Evolutionary conservation across 2,888 invertebrate species (phyloP).

Genomic region (Atherix ibis): DNA sequence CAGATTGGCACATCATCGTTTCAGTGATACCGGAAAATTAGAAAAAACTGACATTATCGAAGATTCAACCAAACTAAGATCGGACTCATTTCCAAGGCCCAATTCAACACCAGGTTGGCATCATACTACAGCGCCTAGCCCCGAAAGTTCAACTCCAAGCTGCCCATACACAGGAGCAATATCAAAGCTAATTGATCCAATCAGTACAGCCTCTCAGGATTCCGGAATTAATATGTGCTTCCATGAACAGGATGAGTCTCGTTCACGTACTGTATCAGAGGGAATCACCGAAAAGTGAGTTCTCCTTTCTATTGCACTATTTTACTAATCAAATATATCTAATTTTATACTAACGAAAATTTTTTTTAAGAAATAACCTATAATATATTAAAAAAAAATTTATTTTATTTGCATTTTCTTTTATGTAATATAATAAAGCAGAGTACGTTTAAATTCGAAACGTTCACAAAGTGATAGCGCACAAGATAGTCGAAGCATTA

Average conservation of each 20-base stretch:
- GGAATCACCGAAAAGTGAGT: conserved; percentile 9
- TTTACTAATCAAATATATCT: too few relatives aligned
- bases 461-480: conserved; percentile 10
- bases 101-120: conserved; percentile 12
- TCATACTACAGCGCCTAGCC: conserved; percentile 10
- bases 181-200: conserved; percentile 34
- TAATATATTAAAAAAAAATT: neutral
- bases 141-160: conserved; percentile 13
- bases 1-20: conserved; percentile 11
- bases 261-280: conserved; percentile 13
- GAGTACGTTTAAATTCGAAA: conserved; percentile 3
- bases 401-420: too few relatives aligned
- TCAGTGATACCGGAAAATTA: conserved; percentile 9
- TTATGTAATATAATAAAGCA: neutral
- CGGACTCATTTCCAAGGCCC: conserved; percentile 14
- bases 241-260: conserved; percentile 47
- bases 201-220: conserved; percentile 45
- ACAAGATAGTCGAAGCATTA: too few relatives aligned
- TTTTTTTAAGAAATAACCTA: conserved; percentile 27
- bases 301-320: too few relatives aligned
- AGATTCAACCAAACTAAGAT: conserved; percentile 8
- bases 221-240: conserved; percentile 63
- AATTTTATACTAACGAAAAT: too few relatives aligned
- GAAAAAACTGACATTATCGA: neutral
- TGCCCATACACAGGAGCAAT: conserved; percentile 16